Percentiles rank a stretch among this genome's conserved stretches.
Conservation (phyloP, 2,888 invertebrate genomes). For the Orthosia incerta region DNA sequence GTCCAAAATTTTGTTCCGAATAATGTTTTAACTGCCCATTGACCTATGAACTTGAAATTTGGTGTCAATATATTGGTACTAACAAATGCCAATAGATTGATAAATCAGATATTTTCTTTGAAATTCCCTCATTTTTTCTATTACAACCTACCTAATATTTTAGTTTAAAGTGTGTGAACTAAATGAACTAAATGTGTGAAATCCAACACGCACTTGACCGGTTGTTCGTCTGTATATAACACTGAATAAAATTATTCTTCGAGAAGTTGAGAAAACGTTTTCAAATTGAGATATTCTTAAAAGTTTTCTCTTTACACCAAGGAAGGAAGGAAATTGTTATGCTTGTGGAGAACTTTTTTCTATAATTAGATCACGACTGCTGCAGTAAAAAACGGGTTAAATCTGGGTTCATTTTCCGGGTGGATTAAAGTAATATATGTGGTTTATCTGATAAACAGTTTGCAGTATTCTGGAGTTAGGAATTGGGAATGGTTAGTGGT, state of each 20-base stretch:
- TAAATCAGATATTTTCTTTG: no score
- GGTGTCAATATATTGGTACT: no score
- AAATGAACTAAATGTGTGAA: no score
- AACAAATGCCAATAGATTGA: no score
- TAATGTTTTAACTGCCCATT: no score
- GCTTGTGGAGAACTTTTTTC: constrained; percentile 42
- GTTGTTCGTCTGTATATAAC: neutral
- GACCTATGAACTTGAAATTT: no score
- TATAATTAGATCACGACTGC: constrained; percentile 35
- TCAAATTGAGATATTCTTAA: constrained; percentile 26
- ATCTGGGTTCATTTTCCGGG: constrained; percentile 34
- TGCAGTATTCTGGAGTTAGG: neutral
- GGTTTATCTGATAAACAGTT: constrained; percentile 37
- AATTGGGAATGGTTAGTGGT: neutral
- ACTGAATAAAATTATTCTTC: neutral
- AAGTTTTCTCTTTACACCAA: constrained; percentile 13
- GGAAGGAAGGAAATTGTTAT: constrained; percentile 22
- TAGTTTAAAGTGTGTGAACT: no score
- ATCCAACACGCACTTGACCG: neutral
- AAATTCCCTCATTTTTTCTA: no score
- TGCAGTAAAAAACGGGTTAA: constrained; percentile 47
- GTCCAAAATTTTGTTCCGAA: no score
- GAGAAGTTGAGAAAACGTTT: constrained; percentile 6
- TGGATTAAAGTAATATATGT: constrained; percentile 29
- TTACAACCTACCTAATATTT: no score